These are phyloP conservation scores for Tribolium madens DNA, from an alignment of 1,140 invertebrate species.

Conservation along the genomic window DNA sequence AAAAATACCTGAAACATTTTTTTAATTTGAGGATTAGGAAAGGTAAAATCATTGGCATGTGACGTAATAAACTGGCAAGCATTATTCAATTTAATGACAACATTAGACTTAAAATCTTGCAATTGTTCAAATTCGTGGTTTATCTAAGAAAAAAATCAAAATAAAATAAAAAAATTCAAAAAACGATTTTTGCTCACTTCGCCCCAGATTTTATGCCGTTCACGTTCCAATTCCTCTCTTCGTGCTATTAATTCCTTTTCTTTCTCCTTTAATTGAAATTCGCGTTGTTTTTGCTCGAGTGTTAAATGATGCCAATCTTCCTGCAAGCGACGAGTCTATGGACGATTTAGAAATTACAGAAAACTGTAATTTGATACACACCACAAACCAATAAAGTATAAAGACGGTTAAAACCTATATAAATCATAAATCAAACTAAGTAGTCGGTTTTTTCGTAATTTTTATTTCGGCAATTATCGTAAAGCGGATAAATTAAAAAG, in stretches of 20 bases:
- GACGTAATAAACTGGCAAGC: constrained; percentile 68
- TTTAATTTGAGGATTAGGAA: constrained; percentile 62
- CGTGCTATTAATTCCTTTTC: constrained; percentile 67
- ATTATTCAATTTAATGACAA: constrained; percentile 69
- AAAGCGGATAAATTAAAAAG: no score
- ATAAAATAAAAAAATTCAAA: constrained; percentile 50
- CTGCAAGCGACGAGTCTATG: constrained; percentile 60
- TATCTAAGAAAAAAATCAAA: constrained; percentile 69
- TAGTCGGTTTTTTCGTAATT: no score
- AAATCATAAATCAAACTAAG: no score
- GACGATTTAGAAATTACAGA: constrained; percentile 8
- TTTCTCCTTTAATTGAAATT: constrained; percentile 68
- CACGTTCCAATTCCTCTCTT: constrained; percentile 64
- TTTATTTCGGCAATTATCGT: no score
- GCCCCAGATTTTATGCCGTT: constrained; percentile 65
- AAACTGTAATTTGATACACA: constrained; percentile 50
- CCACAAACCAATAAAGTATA: no score
- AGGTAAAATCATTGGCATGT: constrained; percentile 67
- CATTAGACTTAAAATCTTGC: constrained; percentile 67
- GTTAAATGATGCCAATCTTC: constrained; percentile 64
- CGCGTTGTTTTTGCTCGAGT: constrained; percentile 68
- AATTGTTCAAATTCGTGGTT: constrained; percentile 71
- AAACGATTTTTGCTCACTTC: constrained; percentile 62
- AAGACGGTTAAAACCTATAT: no score
- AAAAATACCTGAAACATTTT: constrained; percentile 63